A percentile compares a stretch with the other conserved stretches of the same genome.
Evolutionary conservation across 2,888 invertebrate genomes (phyloP).

Genomic region (Coenonympha glycerion): DNA sequence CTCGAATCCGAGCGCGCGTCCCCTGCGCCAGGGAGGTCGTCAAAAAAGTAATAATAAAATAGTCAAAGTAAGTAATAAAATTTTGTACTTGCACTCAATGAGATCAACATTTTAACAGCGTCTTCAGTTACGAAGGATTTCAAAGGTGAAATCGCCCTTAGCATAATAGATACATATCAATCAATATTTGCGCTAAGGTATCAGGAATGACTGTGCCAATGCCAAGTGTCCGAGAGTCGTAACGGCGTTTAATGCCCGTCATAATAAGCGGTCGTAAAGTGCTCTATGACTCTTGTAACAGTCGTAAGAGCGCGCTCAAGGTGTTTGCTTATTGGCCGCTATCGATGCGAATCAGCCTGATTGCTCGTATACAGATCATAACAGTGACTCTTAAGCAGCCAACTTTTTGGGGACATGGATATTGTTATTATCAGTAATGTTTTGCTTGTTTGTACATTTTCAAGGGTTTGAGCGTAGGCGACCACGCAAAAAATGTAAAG

Average conservation of each 20-base stretch:
- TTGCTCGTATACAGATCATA: slow-evolving; percentile 1
- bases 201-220: slow-evolving; percentile 8
- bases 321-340: slow-evolving; percentile 27
- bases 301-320: slow-evolving; percentile 28
- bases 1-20: too few relatives aligned
- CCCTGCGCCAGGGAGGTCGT: too few relatives aligned
- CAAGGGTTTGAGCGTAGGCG: too few relatives aligned
- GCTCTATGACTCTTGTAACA: slow-evolving; percentile 29
- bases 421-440: too few relatives aligned
- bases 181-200: slow-evolving; percentile 5
- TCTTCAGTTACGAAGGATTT: too few relatives aligned
- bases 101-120: too few relatives aligned
- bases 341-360: slow-evolving; percentile 7
- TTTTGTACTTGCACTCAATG: too few relatives aligned
- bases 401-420: too few relatives aligned
- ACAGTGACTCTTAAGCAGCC: not conserved
- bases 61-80: too few relatives aligned
- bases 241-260: slow-evolving; percentile 47
- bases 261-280: slow-evolving; percentile 41
- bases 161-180: slow-evolving; percentile 6
- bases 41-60: too few relatives aligned
- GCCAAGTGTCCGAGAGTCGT: slow-evolving; percentile 45
- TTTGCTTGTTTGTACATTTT: too few relatives aligned
- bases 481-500: too few relatives aligned
- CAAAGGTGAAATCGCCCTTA: not conserved